Base-by-base conservation (phyloP, 1,140 invertebrate species). In the Ooceraea biroi region DNA sequence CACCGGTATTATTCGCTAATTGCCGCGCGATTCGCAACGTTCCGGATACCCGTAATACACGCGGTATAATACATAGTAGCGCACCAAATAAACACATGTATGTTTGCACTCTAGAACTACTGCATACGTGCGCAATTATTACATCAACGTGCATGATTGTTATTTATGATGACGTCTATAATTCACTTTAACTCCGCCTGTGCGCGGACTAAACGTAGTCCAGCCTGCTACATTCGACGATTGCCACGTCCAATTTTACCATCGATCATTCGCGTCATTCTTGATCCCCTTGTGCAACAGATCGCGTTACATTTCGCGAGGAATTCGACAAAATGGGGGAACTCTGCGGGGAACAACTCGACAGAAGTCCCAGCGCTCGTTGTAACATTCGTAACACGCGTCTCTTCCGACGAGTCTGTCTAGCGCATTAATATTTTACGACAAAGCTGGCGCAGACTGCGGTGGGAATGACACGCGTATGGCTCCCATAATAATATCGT, bases 361-460 rank as follows among this genome's bases (percentile, higher is more conserved):
- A 25, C 4, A 25, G 30, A 41, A 66, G 19, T 52, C 10, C n/a
- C 14, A 3, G 7, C 7, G 61, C 7, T n/a, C 7, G 14, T 55
- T 14, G 1, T 41, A 85, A 73, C 69, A 46, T 22, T 74, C 41
- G 36, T 50, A 57, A 25, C 44, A 14, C 55, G 30, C 22, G 30
- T 4, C 19, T 52, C 30, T 71, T 76, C 22, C 76, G 41, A 10
- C 36, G 36, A 44, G 71, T 3, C 48, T 77, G 17, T 11, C 48
- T 71, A 30, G 3, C n/a, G 50, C n/a, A 44, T 84, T 84, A 88
- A 88, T 88, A 88, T 85, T 85, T 88, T 78, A 78, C 60, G 36
- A n/a, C 77, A 36, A 85, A 73, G 58, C 65, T 22, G 44, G 30
- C 22, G 12, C 55, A 41, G 76, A 44, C 44, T n/a, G 46, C 14